These are phyloP conservation scores for Xestia xanthographa DNA, from an alignment of 2,888 invertebrate species.

Conservation along the genomic window DNA sequence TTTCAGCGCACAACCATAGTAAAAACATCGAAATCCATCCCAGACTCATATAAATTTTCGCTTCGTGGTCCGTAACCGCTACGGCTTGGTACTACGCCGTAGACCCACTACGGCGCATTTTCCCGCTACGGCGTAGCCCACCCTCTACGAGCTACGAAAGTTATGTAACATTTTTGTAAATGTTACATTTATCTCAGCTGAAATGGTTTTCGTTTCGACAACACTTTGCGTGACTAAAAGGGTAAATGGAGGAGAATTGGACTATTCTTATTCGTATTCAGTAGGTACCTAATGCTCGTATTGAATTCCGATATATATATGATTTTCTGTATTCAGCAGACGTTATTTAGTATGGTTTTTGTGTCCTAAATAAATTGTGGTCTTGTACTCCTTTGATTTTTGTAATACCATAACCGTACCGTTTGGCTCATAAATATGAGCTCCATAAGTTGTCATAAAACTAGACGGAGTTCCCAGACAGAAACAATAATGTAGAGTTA, in stretches of 20 bases:
- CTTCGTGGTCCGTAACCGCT: constrained; percentile 45
- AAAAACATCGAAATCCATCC: constrained; percentile 10
- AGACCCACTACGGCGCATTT: constrained; percentile 51
- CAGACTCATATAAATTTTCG: constrained; percentile 19
- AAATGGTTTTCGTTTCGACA: constrained; percentile 40
- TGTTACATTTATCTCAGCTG: constrained; percentile 42
- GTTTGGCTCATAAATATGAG: too few species aligned
- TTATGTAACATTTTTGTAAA: constrained; percentile 47
- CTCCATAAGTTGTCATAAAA: not conserved
- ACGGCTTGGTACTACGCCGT: constrained; percentile 42
- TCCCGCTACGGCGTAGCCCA: constrained; percentile 47
- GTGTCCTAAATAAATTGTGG: not conserved
- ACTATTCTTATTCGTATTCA: constrained; percentile 37
- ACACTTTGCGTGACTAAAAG: constrained; percentile 54
- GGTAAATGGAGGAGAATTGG: constrained; percentile 40
- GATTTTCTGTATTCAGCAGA: constrained; percentile 11
- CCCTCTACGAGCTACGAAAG: constrained; percentile 36
- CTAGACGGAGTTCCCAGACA: too few species aligned
- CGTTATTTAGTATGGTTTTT: constrained; percentile 3
- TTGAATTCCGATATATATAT: constrained; percentile 27
- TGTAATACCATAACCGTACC: too few species aligned
- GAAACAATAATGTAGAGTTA: not conserved
- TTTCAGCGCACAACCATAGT: not conserved
- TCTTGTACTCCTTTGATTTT: not conserved
- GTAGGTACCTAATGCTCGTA: constrained; percentile 25